A percentile compares a stretch with the other conserved stretches of the same genome.
These are phyloP conservation scores for Zosterops japonicus DNA, from an alignment of 2,113 vertebrate species.

Conservation along the genomic window DNA sequence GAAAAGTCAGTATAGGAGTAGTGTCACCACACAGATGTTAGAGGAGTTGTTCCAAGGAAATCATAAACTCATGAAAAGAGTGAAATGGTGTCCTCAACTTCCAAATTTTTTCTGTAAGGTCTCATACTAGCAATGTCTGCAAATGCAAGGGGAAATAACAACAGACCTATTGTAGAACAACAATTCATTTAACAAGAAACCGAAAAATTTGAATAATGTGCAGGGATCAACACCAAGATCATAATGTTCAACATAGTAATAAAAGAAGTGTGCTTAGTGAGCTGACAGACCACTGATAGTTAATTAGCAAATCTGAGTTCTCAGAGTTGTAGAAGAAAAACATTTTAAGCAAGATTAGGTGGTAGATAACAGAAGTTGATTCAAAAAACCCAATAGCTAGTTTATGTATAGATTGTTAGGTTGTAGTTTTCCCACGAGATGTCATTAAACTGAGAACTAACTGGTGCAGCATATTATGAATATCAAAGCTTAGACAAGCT, in stretches of 20 bases:
- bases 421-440: not conserved
- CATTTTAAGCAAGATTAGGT: not conserved
- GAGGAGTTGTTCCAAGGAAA: not conserved
- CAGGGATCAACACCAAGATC: not conserved
- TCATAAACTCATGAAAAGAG: not conserved
- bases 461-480: not conserved
- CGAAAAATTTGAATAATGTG: not conserved
- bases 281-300: not conserved
- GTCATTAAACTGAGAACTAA: not conserved
- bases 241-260: not conserved
- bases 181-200: not conserved
- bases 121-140: not conserved
- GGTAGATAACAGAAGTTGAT: not conserved
- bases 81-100: not conserved
- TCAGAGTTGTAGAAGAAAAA: not conserved
- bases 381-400: not conserved
- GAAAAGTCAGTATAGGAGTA: not conserved
- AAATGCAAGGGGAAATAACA: not conserved
- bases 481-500: not conserved
- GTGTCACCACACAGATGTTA: not conserved
- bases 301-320: not conserved
- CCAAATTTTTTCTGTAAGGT: not conserved
- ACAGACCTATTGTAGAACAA: not conserved
- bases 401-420: not conserved
- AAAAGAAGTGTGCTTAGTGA: not conserved